phyloP scores from a whole-genome alignment of 2,888 invertebrate species.

The Clistopyga incitator region DNA sequence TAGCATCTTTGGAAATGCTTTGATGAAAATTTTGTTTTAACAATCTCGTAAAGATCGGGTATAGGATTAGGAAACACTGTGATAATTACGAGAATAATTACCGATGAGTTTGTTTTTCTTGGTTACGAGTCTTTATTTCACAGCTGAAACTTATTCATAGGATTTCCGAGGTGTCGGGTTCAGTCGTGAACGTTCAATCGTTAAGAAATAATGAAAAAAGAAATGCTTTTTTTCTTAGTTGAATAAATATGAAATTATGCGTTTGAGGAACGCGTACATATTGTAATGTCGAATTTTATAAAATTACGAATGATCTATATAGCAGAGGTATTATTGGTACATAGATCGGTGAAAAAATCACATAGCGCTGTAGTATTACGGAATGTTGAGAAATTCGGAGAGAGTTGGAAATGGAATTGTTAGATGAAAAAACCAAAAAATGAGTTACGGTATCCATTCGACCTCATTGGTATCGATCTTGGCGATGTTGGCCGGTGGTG shows the following conservation, averaged over 20 bases:
- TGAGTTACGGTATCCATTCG: slow-evolving; percentile 82
- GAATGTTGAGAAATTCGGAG: slow-evolving; percentile 1
- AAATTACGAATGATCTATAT: background rate
- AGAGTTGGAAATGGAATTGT: slow-evolving; percentile 22
- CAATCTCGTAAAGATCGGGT: background rate
- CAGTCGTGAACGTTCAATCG: slow-evolving; percentile 17
- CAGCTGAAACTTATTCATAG: slow-evolving; percentile 37
- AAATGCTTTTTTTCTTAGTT: no score
- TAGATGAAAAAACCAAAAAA: background rate
- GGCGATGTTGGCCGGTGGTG: slow-evolving; percentile 59
- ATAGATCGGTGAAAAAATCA: background rate
- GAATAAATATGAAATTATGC: no score
- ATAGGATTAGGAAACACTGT: background rate
- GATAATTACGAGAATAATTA: background rate
- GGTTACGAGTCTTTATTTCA: slow-evolving; percentile 52
- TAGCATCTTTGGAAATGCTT: background rate
- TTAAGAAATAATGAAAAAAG: no score
- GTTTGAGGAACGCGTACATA: slow-evolving; percentile 16
- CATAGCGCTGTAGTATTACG: background rate
- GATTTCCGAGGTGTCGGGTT: slow-evolving; percentile 17
- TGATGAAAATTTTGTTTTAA: slow-evolving; percentile 2
- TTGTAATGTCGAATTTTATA: background rate
- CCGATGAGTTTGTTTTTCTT: slow-evolving; percentile 6
- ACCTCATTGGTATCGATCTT: slow-evolving; percentile 81
- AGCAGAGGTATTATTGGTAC: background rate